Evolutionary conservation across 1,140 invertebrate species (phyloP), one percentile per base, ranked within the genome.

Genomic region (Tetramorium simillimum): DNA sequence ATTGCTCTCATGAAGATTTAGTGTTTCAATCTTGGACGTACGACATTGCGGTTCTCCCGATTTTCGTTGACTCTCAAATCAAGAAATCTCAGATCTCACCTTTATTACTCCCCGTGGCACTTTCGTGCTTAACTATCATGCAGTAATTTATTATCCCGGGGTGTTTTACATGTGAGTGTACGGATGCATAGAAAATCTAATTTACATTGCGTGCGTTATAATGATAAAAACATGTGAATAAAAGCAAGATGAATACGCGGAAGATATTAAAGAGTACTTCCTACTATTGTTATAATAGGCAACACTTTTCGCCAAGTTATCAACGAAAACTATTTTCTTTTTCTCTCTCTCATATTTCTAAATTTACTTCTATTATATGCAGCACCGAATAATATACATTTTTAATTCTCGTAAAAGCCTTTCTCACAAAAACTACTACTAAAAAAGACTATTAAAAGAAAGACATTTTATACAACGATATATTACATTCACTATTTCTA

Each of bases 11-110:
- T 46, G 40, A 75, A 73, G 80, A 84, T 84, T 84, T 84, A 84
- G 53, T 84, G 69, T 60, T 73, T 84, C 69, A 84, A 84, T 84
- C 67, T 75, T 40, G 69, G 5, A 49, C 24, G 18, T 21, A 46
- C 67, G 40, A 43, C 40, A 33, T 24, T 33, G 24, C 53, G 56
- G 53, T 49, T 33, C 69, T 60, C 14, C 43, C 56, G 53, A 73
- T 84, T 84, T 82, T 75, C 53, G 40, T 53, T 73, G 80, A 84
- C 40, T 75, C 56, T 62, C 53, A 49, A 84, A 84, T 84, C 80
- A 73, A 84, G 69, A 28, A 37, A 75, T 49, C 80, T 62, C 69
- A 84, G 63, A 37, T 73, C 49, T 62, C 43, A 75, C 40, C 40
- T 84, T 84, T 84, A 84, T 84, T 73, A 28, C 56, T 75, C 80